Conservation (phyloP, 2,113 vertebrate species). For the Leptocoma aspasia region DNA sequence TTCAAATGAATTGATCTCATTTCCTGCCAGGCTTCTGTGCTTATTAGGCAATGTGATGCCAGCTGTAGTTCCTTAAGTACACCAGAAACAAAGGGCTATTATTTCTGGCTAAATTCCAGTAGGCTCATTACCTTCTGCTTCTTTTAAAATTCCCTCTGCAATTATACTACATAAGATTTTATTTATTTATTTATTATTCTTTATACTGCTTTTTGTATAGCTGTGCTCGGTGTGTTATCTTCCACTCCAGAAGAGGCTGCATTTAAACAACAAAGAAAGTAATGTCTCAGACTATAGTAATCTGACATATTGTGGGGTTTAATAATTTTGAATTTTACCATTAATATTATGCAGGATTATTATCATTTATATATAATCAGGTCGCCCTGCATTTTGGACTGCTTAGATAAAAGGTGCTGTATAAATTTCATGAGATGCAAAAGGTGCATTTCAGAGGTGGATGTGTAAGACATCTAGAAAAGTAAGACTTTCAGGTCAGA, state of each 20-base stretch:
- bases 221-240: not conserved
- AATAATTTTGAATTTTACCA: not conserved
- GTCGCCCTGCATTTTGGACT: not conserved
- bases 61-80: conserved; percentile 43
- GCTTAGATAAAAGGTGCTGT: not conserved
- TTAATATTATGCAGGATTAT: not conserved
- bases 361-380: not conserved
- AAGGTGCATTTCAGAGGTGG: not conserved
- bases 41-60: conserved; percentile 45
- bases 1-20: conserved; percentile 62
- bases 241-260: not conserved
- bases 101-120: conserved; percentile 47
- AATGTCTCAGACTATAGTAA: not conserved
- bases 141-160: conserved; percentile 38
- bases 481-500: not conserved
- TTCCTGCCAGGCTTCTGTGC: conserved; percentile 54
- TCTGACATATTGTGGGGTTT: not conserved
- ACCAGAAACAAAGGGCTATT: conserved; percentile 54
- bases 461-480: not conserved
- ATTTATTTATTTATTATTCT: not conserved
- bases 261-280: not conserved
- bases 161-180: not conserved
- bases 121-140: conserved; percentile 30
- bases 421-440: not conserved
- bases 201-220: not conserved